Percentiles rank a stretch among this genome's conserved stretches.
phyloP scores from a whole-genome alignment of 2,888 invertebrate species.

The Cephus runcator region DNA sequence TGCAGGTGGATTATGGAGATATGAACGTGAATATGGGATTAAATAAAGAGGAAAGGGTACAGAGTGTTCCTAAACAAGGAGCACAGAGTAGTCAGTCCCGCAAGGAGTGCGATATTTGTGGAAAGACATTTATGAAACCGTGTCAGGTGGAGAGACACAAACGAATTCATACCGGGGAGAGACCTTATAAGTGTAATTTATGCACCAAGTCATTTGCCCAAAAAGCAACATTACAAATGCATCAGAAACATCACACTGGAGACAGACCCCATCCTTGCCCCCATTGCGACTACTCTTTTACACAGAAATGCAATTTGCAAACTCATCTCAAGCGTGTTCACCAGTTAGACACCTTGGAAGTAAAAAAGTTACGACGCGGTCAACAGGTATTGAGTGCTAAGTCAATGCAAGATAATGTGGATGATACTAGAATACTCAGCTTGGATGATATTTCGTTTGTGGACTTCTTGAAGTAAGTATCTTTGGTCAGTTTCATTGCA shows the following conservation, averaged over 20 bases:
- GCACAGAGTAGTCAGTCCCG: constrained; percentile 21
- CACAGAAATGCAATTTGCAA: constrained; percentile 71
- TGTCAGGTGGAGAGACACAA: constrained; percentile 69
- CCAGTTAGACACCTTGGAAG: constrained; percentile 42
- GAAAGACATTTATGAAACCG: constrained; percentile 68
- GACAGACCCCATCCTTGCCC: constrained; percentile 70
- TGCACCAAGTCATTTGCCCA: constrained; percentile 73
- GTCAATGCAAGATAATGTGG: constrained; percentile 34
- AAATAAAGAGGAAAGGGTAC: not conserved
- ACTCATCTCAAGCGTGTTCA: constrained; percentile 70
- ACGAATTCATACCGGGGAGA: constrained; percentile 71
- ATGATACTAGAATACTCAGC: constrained; percentile 41
- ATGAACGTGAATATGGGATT: too few relatives aligned
- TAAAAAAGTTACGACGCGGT: constrained; percentile 39
- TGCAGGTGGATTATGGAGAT: constrained; percentile 18
- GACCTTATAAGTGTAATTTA: constrained; percentile 69
- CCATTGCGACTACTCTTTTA: constrained; percentile 71
- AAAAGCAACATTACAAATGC: constrained; percentile 71
- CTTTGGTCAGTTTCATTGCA: not conserved
- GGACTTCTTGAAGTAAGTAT: constrained; percentile 44
- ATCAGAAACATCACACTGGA: constrained; percentile 71
- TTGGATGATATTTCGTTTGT: constrained; percentile 54
- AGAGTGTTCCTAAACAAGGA: not conserved
- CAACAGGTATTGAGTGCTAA: constrained; percentile 39
- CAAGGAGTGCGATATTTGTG: constrained; percentile 64